Conservation (phyloP, 2,113 vertebrate species). For the Thunnus maccoyii region DNA sequence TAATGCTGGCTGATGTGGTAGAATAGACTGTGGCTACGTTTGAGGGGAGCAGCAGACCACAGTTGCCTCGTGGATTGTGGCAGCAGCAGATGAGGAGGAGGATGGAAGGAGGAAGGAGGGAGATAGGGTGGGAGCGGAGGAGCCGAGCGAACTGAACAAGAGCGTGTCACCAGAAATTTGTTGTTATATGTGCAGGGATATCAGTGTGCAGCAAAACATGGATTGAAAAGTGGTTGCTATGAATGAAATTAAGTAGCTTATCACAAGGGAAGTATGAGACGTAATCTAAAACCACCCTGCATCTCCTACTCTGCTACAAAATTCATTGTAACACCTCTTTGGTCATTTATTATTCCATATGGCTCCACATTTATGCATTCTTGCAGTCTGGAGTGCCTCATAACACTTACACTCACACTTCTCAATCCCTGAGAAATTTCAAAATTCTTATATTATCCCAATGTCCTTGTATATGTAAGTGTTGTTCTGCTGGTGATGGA, state of each 20-base stretch:
- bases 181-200: background rate
- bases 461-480: background rate
- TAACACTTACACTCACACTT: background rate
- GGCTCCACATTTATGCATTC: slow-evolving; percentile 4
- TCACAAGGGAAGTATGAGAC: slow-evolving; percentile 1
- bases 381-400: slow-evolving; percentile 1
- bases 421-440: slow-evolving; percentile 2
- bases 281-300: slow-evolving; percentile 15
- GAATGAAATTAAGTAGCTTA: slow-evolving; percentile 43
- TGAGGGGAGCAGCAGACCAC: slow-evolving; percentile 45
- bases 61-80: slow-evolving; percentile 33
- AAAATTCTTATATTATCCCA: background rate
- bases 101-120: background rate
- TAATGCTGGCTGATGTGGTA: slow-evolving; percentile 69
- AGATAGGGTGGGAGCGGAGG: slow-evolving; percentile 9
- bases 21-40: slow-evolving; percentile 53
- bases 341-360: slow-evolving; percentile 33
- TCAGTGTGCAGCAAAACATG: slow-evolving; percentile 5
- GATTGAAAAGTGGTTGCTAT: slow-evolving; percentile 3
- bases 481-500: slow-evolving; percentile 19
- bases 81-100: slow-evolving; percentile 39
- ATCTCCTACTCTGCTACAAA: background rate
- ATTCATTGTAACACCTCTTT: slow-evolving; percentile 7
- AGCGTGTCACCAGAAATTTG: slow-evolving; percentile 40
- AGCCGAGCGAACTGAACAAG: background rate